Base-by-base conservation (phyloP, 2,113 vertebrate genomes). In the Clarias magur region DNA sequence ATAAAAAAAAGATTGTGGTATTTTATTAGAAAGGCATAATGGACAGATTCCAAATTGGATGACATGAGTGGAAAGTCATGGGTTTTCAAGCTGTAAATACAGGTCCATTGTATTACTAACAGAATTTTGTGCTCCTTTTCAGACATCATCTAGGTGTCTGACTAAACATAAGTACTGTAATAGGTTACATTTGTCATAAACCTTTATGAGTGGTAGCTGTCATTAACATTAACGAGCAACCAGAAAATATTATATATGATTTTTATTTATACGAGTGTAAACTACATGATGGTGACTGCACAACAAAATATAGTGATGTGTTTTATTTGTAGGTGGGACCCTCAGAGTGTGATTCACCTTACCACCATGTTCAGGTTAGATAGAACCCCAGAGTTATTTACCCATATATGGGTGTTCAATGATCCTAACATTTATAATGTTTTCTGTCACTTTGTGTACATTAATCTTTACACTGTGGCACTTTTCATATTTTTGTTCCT, bases 341-440 rank as follows among this genome's bases (percentile, higher is more conserved):
- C 95, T 17, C 95, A 86, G 0, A 95, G 94, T 92, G 96, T 97
- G 34, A 97, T 97, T 88, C 96, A 96, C 25, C 95, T 99, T 88
- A 97, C 96, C 2, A 97, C 97, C 57, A 97, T 99, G 98, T 99
- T 99, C 95, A 97, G 97, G 98, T 99, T 95, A 95, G 85, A 57
- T 42, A 42, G 25, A 63, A 5, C 8, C 54, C 4, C 25, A 19
- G 12, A 17, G 3, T 34, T 6, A 23, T 82, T 16, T 72, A 23
- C 25, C 9, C 6, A 4, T 54, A 30, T 67, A 48, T 11, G 1
- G 1, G 23, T 13, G 0, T 76, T 56, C 1, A 16, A 16, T 75
- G 23, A 75, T 53, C 3, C 25, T 15, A n/a, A 54, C 19, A 19
- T 73, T 73, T 38, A 38, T 34, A 34, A n/a, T 62, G 48, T 34